Conservation (phyloP, 2,113 vertebrate species). For the Antechinus flavipes region DNA sequence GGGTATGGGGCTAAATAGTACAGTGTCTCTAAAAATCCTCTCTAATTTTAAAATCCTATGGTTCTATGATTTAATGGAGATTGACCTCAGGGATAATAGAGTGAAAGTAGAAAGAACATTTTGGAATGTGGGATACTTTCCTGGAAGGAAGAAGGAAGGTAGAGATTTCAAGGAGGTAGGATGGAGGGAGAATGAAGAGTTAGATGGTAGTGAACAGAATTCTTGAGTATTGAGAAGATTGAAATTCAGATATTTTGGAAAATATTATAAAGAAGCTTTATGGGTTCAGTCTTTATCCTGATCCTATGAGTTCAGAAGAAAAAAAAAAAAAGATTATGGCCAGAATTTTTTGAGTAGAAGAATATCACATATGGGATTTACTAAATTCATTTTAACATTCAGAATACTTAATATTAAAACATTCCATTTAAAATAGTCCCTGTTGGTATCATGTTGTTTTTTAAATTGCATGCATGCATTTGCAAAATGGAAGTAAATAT, state of each 20-base stretch:
- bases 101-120: not conserved
- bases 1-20: not conserved
- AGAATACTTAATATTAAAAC: not conserved
- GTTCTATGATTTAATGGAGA: not conserved
- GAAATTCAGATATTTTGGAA: not conserved
- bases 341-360: not conserved
- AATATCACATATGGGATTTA: not conserved
- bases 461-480: not conserved
- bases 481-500: not conserved
- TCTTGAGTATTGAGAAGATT: not conserved
- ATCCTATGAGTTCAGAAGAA: not conserved
- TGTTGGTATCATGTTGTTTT: no score
- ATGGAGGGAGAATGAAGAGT: no score
- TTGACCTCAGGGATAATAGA: not conserved
- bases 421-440: slow-evolving; percentile 8
- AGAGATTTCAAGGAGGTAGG: not conserved
- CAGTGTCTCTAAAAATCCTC: not conserved
- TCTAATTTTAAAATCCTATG: not conserved
- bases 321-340: slow-evolving; percentile 4
- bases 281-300: not conserved
- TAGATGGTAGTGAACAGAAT: no score
- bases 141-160: not conserved
- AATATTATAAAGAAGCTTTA: not conserved
- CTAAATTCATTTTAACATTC: slow-evolving; percentile 13
- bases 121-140: not conserved